phyloP scores from a whole-genome alignment of 2,113 vertebrate genomes.

The Python bivittatus region DNA sequence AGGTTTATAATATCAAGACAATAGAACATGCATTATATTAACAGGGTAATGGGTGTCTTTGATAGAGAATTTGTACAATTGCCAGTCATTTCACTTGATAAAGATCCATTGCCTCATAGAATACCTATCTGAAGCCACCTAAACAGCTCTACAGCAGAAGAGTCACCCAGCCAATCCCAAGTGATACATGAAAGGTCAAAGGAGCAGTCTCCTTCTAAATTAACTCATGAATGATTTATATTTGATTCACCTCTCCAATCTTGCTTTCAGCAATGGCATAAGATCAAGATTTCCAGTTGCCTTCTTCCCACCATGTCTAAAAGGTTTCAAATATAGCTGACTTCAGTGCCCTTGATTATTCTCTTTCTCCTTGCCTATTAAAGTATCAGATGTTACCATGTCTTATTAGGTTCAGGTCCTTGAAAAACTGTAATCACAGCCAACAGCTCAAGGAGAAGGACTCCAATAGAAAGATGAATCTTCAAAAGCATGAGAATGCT shows the following conservation, averaged over 20 bases:
- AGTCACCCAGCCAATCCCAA: neutral
- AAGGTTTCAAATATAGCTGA: neutral
- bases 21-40: neutral
- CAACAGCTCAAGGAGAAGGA: neutral
- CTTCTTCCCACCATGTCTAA: neutral
- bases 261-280: neutral
- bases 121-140: neutral
- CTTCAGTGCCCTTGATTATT: neutral
- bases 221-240: conserved; percentile 9
- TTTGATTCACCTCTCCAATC: neutral
- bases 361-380: neutral
- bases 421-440: neutral
- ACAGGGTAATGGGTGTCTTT: neutral
- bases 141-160: neutral
- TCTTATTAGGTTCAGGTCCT: neutral
- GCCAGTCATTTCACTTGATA: neutral
- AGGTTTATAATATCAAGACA: neutral
- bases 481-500: neutral
- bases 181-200: neutral
- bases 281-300: neutral
- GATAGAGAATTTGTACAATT: neutral
- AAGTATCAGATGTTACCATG: neutral
- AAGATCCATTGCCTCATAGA: neutral
- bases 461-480: neutral
- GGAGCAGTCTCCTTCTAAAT: neutral